Percentiles rank a stretch among this genome's conserved stretches.
Evolutionary conservation across 2,113 vertebrate genomes (phyloP).

Genomic region (Anoura caudifer): DNA sequence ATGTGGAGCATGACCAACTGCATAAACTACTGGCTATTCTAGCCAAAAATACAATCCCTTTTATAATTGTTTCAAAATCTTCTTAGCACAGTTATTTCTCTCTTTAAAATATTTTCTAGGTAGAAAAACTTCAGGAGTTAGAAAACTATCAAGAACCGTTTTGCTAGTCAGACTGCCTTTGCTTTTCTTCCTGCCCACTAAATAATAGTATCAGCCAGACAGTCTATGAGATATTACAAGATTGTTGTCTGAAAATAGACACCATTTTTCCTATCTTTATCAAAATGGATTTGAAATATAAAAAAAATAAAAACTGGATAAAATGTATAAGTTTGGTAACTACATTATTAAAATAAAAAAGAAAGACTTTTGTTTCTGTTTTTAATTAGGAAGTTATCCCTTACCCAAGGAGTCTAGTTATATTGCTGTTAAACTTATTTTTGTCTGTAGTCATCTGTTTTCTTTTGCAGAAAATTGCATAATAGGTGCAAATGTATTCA

Average conservation of each 20-base stretch:
- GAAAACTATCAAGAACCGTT: neutral
- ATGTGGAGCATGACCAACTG: neutral
- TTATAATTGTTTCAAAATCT: neutral
- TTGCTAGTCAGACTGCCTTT: neutral
- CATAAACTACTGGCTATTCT: neutral
- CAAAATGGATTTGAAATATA: neutral
- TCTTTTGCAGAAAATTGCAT: constrained; percentile 40
- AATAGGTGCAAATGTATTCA: constrained; percentile 44
- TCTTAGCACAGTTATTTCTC: neutral
- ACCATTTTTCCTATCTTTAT: neutral
- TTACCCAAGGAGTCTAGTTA: neutral
- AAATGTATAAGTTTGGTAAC: neutral
- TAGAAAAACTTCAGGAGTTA: neutral
- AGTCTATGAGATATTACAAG: neutral
- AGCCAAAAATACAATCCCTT: neutral
- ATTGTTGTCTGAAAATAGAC: neutral
- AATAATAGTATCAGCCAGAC: neutral
- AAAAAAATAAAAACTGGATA: neutral
- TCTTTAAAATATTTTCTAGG: neutral
- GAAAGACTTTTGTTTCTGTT: neutral
- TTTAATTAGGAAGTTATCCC: constrained; percentile 15
- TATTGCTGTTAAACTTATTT: constrained; percentile 22
- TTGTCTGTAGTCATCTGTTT: constrained; percentile 32
- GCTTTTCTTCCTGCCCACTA: neutral
- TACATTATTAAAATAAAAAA: constrained; percentile 25